Conservation (phyloP, 2,888 invertebrate species). For the Hipparchia semele region DNA sequence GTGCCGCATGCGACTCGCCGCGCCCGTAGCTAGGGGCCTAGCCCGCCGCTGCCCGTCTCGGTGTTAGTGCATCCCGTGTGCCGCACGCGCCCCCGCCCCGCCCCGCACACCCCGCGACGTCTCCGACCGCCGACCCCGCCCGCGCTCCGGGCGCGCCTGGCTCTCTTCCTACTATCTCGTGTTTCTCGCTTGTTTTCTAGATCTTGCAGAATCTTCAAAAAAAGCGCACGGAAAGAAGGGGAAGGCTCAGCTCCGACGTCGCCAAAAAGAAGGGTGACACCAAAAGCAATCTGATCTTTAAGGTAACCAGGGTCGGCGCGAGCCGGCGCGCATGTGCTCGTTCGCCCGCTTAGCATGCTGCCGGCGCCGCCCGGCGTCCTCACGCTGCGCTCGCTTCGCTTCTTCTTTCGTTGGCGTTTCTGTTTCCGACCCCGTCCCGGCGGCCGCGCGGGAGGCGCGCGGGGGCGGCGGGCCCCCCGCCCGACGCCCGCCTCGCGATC, state of each 20-base stretch:
- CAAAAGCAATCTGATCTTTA: conserved; percentile 99
- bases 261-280: conserved; percentile 96
- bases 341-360: conserved; percentile 82
- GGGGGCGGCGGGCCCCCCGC: conserved; percentile 55
- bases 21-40: conserved; percentile 72
- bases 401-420: conserved; percentile 77
- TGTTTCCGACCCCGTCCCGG: conserved; percentile 65
- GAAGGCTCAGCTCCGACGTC: conserved; percentile 97
- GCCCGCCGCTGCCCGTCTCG: conserved; percentile 72
- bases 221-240: conserved; percentile 99
- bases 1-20: conserved; percentile 67
- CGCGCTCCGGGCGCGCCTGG: conserved; percentile 76
- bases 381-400: conserved; percentile 79
- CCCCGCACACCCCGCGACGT: conserved; percentile 55
- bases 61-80: conserved; percentile 69
- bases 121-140: conserved; percentile 62
- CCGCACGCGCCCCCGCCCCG: conserved; percentile 62
- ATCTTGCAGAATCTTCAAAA: conserved; percentile 99
- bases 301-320: conserved; percentile 92
- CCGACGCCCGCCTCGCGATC: conserved; percentile 53
- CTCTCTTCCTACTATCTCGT: conserved; percentile 91
- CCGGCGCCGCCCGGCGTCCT: conserved; percentile 78
- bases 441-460: conserved; percentile 66
- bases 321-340: conserved; percentile 83
- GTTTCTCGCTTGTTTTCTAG: conserved; percentile 96